Base-by-base conservation (phyloP, 2,797 vertebrate species). In the Oceanodroma leucorhoa region DNA sequence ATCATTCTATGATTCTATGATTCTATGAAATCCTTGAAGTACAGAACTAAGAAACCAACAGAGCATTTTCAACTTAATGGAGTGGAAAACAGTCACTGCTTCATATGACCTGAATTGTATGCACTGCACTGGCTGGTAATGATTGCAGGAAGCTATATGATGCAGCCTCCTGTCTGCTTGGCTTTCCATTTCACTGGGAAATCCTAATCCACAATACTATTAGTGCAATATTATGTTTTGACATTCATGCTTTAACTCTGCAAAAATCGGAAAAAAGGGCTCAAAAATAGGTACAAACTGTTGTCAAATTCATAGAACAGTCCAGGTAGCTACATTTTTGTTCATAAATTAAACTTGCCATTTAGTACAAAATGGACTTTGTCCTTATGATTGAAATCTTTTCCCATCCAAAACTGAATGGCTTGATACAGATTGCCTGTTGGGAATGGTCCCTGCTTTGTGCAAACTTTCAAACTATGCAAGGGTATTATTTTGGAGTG, bases 191-290 rank as follows among this genome's bases (percentile, higher is more conserved):
- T 66, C n/a, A 45, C 24, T 19, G 14, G 13, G 23, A 93, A 89
- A 54, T 69, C 6, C 17, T 79, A 65, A 69, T 48, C 17, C 26
- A 50, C 46, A 72, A 30, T 1, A 62, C 1, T 16, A 57, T 41
- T 46, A 57, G 3, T 45, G 5, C 6, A 60, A 64, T 45, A 45
- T 38, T 75, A 34, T 46, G 8, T 69, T 84, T 65, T 53, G 19
- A 48, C 11, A 36, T 6, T 7, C 8, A 7, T 53, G 3, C 4
- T 65, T 79, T 57, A 76, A 54, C 12, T 75, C 27, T 45, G 3
- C 3, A 61, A 66, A 57, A 78, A 48, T 21, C 1, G 1, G 16
- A 2, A 17, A 72, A 65, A 46, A 19, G 2, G 5, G 5, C 8
- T 53, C 13, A 54, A 45, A 94, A 79, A 24, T 30, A 58, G 3